Base-by-base conservation (phyloP, 2,113 vertebrate genomes). In the Podilymbus podiceps region DNA sequence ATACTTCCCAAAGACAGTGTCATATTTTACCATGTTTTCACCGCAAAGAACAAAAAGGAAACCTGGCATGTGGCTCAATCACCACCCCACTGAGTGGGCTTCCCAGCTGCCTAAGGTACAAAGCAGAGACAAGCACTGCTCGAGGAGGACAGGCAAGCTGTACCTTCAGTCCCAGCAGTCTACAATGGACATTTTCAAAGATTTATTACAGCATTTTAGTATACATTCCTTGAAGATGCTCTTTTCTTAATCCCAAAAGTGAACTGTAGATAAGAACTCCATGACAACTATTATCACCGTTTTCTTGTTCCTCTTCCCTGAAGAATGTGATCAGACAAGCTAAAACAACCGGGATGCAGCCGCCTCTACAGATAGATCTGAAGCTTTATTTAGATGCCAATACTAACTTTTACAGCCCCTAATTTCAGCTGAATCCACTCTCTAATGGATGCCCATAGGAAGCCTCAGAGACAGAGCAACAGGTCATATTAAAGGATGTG, bases 331-430 rank as follows among this genome's bases (percentile, higher is more conserved):
- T 55, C 33, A 77, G 44, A 68, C 44, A 80, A 56, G 7, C 22
- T 68, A 38, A 59, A 66, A 6, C 21, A 63, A 50, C 2, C n/a
- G 50, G 58, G 30, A 46, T 27, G 20, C 18, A 88, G 50, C 16
- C 0, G 8, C 4, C 25, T 5, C 22, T 33, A 21, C 0, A 6
- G 30, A n/a, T 0, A 53, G 35, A 74, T 27, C 30, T 22, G 38
- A 64, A 85, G 33, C 5, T 60, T 91, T 46, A 64, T 33, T 78
- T 71, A 78, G 56, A 81, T 68, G 19, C 7, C 55, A 77, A 24
- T 5, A 30, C 13, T 64, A 53, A 86, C n/a, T 56, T 49, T 60
- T n/a, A 87, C 8, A 85, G 33, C 9, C 30, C 16, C 15, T 44
- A 42, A 89, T 49, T 78, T 63, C 35, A 87, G 11, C 46, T 56